Evolutionary conservation across 1,140 invertebrate species (phyloP), one percentile per base, ranked within the genome.

Genomic region (Drosophila willistoni): DNA sequence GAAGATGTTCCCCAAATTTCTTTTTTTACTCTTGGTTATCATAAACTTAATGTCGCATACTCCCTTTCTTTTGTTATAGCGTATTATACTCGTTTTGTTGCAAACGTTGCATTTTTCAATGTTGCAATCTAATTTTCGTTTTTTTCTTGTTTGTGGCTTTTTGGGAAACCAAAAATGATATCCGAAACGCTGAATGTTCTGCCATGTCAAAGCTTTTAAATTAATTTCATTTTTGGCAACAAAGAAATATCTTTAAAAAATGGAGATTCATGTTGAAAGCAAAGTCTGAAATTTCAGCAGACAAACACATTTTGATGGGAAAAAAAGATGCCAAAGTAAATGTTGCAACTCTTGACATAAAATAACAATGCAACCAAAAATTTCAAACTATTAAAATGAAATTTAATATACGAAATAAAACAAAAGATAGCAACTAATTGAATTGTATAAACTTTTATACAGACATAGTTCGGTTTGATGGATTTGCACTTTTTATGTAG

Each of bases 71-170:
- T 39, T 39, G 34, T 12, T 39, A 39, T 39, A 39, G 9, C 7
- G 36, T 29, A 29, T 39, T 29, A 13, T 13, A 12, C 4, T 39
- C 10, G 36, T 39, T 19, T 56, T 13, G 36, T 76, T 47, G 61
- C 66, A 36, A 33, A 66, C 57, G 17, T 36, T 54, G 73, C 61
- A 71, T 51, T 77, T 68, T 41, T 68, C 55, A 63, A 29, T 72
- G 61, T 73, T 77, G 73, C 66, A 81, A 73, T 71, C 77, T 68
- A 71, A 85, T 77, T 85, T 84, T 44, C 14, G 47, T 67, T 33
- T 60, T 29, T 76, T 75, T 62, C 12, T 33, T 36, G 29, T 42
- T 68, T 68, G 36, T 64, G 29, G 29, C 29, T 29, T 29, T 63
- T 57, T 71, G 64, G 60, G 47, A 41, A 62, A 36, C 12, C 22